Evolutionary conservation across 2,797 vertebrate genomes (phyloP).

Genomic region (Melanotaenia nigrans): DNA sequence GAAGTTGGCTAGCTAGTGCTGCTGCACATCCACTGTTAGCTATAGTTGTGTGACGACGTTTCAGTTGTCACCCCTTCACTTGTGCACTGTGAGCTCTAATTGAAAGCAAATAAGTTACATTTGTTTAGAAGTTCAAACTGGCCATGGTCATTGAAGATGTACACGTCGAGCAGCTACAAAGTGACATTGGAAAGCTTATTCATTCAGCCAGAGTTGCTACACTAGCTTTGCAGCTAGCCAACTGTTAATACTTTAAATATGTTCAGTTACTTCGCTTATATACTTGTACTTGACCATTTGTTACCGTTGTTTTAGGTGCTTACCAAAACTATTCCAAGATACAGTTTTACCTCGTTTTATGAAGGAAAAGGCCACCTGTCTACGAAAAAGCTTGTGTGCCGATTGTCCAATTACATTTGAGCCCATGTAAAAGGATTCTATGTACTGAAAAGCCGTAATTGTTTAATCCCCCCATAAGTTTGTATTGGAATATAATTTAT

Average conservation of each 20-base stretch:
- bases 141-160: background rate
- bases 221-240: slow-evolving; percentile 44
- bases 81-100: background rate
- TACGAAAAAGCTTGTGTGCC: background rate
- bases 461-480: background rate
- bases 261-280: background rate
- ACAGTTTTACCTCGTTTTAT: background rate
- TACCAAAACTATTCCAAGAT: background rate
- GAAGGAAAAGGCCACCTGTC: background rate
- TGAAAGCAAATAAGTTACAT: background rate
- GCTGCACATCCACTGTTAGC: slow-evolving; percentile 59
- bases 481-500: background rate
- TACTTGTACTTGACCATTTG: background rate
- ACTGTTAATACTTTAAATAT: slow-evolving; percentile 8
- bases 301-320: background rate
- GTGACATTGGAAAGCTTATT: slow-evolving; percentile 42
- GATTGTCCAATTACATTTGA: background rate
- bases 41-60: slow-evolving; percentile 72
- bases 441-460: background rate
- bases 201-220: slow-evolving; percentile 59
- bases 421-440: background rate
- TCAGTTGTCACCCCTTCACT: slow-evolving; percentile 9
- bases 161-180: background rate
- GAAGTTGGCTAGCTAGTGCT: slow-evolving; percentile 59
- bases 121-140: slow-evolving; percentile 1